These are phyloP conservation scores for Agrilus planipennis DNA, from an alignment of 1,140 invertebrate species.

Conservation along the genomic window DNA sequence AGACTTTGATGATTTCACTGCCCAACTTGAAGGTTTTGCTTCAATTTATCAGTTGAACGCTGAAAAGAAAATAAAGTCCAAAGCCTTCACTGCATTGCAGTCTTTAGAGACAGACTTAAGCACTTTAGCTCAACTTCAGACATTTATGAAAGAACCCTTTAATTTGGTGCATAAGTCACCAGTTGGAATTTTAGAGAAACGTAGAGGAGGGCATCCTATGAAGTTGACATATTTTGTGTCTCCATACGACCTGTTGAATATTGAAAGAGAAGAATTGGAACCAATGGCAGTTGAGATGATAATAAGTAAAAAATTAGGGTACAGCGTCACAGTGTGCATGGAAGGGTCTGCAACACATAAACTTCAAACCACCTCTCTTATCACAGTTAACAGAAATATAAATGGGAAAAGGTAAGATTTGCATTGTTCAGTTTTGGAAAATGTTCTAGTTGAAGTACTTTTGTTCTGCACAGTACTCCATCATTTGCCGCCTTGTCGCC, in stretches of 20 bases:
- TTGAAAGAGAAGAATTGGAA: slow-evolving; percentile 56
- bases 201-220: slow-evolving; percentile 78
- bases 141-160: slow-evolving; percentile 72
- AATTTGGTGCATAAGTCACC: slow-evolving; percentile 81
- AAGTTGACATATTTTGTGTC: slow-evolving; percentile 89
- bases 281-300: slow-evolving; percentile 62
- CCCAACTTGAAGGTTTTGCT: slow-evolving; percentile 76
- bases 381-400: slow-evolving; percentile 58
- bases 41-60: slow-evolving; percentile 90
- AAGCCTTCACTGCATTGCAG: slow-evolving; percentile 83
- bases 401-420: slow-evolving; percentile 60
- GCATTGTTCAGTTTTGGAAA: background rate
- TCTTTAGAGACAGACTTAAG: slow-evolving; percentile 86
- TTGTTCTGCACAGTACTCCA: slow-evolving; percentile 44
- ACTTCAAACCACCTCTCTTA: slow-evolving; percentile 69
- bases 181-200: slow-evolving; percentile 68
- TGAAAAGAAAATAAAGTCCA: slow-evolving; percentile 88
- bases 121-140: slow-evolving; percentile 62
- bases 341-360: slow-evolving; percentile 83
- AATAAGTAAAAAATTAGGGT: slow-evolving; percentile 59
- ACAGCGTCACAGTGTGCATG: slow-evolving; percentile 79
- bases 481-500: slow-evolving; percentile 65
- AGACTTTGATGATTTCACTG: slow-evolving; percentile 87
- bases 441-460: slow-evolving; percentile 1
- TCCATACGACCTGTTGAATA: slow-evolving; percentile 83